A percentile compares a stretch with the other conserved stretches of the same genome.
These are phyloP conservation scores for Mactromeris polynyma DNA, from an alignment of 2,888 invertebrate species.

Conservation along the genomic window DNA sequence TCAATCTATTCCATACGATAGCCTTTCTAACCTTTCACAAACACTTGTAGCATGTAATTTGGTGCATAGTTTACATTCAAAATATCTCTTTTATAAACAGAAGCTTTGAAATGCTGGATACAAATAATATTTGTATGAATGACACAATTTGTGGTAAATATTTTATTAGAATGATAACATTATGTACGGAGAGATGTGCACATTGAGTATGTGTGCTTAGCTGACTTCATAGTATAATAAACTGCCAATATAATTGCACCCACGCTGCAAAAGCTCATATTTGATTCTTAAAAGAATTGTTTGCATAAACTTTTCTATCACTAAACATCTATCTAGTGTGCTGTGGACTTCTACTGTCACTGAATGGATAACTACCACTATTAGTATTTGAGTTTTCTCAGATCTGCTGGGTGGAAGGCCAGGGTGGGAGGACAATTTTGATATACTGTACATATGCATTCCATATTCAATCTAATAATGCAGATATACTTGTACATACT, in stretches of 20 bases:
- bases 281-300: too few species aligned
- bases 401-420: too few species aligned
- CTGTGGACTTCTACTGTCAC: too few species aligned
- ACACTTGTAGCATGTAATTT: slow-evolving; percentile 33
- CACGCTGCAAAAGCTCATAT: not conserved
- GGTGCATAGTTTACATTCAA: not conserved
- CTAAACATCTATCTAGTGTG: too few species aligned
- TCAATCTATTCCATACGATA: slow-evolving; percentile 43
- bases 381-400: too few species aligned
- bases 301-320: too few species aligned
- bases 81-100: not conserved
- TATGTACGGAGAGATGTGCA: not conserved
- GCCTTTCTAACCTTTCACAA: slow-evolving; percentile 33
- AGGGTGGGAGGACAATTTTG: too few species aligned
- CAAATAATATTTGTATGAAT: not conserved
- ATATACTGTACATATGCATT: too few species aligned
- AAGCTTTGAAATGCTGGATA: not conserved
- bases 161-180: not conserved
- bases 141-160: not conserved
- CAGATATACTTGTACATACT: too few species aligned
- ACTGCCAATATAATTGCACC: not conserved
- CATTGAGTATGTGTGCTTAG: not conserved
- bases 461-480: too few species aligned
- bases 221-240: not conserved
- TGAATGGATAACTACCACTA: too few species aligned